Conservation (phyloP, 2,888 invertebrate genomes). For the Slavum lentiscoides region DNA sequence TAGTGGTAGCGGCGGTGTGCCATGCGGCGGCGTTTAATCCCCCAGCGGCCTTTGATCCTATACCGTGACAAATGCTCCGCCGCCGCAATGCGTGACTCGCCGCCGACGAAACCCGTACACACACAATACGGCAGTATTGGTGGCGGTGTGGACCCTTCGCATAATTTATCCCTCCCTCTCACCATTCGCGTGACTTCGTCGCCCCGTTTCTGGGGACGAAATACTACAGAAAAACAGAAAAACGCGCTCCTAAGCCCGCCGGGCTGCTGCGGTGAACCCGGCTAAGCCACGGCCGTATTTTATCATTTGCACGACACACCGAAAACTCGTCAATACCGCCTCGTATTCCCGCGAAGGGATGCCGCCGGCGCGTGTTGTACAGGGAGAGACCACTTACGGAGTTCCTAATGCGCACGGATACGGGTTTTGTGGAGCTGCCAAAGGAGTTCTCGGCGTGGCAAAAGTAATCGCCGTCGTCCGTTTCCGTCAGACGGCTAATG, state of each 20-base stretch:
- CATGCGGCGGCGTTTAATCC: conserved; percentile 30
- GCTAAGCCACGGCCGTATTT: conserved; percentile 29
- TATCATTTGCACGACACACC: conserved; percentile 23
- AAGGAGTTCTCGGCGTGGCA: conserved; percentile 85
- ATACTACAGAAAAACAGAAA: not conserved
- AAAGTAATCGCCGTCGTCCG: conserved; percentile 79
- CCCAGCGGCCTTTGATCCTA: conserved; percentile 47
- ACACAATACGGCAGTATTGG: conserved; percentile 6
- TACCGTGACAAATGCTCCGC: conserved; percentile 41
- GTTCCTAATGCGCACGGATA: conserved; percentile 72
- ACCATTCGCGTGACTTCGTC: not conserved
- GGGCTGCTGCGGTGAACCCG: conserved; percentile 7
- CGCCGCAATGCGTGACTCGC: conserved; percentile 13
- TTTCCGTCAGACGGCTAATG: conserved; percentile 72
- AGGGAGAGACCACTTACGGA: conserved; percentile 58
- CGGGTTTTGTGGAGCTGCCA: conserved; percentile 73
- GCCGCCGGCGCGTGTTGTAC: not conserved
- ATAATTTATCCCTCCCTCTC: conserved; percentile 24
- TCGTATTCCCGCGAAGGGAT: not conserved
- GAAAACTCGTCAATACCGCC: conserved; percentile 9
- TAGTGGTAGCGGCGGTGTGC: conserved; percentile 2
- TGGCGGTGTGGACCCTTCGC: not conserved
- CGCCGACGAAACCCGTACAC: not conserved
- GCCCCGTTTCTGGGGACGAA: not conserved
- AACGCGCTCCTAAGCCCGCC: conserved; percentile 20